Conservation (phyloP, 2,888 invertebrate genomes). For the Xestobium rufovillosum region DNA sequence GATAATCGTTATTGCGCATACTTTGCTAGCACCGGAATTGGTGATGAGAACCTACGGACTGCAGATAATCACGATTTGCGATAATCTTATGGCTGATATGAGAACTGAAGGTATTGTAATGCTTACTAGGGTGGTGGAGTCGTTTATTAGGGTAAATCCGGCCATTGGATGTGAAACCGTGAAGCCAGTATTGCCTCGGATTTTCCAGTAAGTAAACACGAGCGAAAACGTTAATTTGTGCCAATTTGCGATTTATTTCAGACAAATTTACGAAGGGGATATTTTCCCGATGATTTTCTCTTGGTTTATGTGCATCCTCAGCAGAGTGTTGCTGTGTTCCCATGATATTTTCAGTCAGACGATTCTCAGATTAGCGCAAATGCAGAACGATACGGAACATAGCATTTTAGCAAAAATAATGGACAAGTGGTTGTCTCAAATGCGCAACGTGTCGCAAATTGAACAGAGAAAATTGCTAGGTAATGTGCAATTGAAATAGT, state of each 20-base stretch:
- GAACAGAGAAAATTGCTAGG: slow-evolving; percentile 79
- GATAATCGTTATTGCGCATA: slow-evolving; percentile 75
- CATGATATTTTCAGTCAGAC: slow-evolving; percentile 58
- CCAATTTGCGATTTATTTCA: slow-evolving; percentile 43
- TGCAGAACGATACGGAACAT: slow-evolving; percentile 48
- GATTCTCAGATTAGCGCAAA: slow-evolving; percentile 44
- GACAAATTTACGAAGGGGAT: slow-evolving; percentile 60
- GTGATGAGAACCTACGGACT: slow-evolving; percentile 67
- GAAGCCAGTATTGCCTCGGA: slow-evolving; percentile 53
- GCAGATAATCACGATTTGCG: slow-evolving; percentile 61
- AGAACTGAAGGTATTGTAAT: slow-evolving; percentile 64
- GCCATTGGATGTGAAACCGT: slow-evolving; percentile 66
- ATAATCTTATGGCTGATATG: slow-evolving; percentile 71
- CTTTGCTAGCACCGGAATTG: slow-evolving; percentile 69
- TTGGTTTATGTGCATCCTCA: slow-evolving; percentile 68
- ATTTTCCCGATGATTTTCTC: slow-evolving; percentile 69
- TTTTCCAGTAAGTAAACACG: slow-evolving; percentile 51
- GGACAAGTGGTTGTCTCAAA: slow-evolving; percentile 71
- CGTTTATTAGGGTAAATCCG: slow-evolving; percentile 67
- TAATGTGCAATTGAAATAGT: slow-evolving; percentile 38
- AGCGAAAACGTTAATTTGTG: no score
- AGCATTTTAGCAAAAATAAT: slow-evolving; percentile 63
- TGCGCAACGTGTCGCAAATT: slow-evolving; percentile 68
- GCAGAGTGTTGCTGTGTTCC: slow-evolving; percentile 67
- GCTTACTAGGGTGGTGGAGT: slow-evolving; percentile 67